phyloP scores from a whole-genome alignment of 2,113 vertebrate species.

The Haemorhous mexicanus region DNA sequence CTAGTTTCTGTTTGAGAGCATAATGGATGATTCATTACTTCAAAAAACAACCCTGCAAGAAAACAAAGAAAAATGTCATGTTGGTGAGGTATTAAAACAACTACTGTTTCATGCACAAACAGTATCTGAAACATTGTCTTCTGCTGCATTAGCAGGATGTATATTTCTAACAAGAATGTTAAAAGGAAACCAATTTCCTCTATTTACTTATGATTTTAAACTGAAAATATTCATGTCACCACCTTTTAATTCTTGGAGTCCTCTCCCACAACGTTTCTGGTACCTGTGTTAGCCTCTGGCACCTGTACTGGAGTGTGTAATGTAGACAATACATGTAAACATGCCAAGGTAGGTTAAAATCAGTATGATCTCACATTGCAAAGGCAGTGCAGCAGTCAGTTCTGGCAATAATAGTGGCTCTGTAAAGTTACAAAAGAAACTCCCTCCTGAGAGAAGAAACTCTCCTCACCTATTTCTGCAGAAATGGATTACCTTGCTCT shows the following conservation, averaged over 20 bases:
- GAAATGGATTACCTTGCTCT: neutral
- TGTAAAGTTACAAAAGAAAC: neutral
- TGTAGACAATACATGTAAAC: neutral
- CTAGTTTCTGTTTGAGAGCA: constrained; percentile 15
- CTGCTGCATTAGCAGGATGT: neutral
- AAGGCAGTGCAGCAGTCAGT: accelerated
- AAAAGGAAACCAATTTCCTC: neutral
- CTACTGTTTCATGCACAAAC: neutral
- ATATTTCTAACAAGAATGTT: neutral
- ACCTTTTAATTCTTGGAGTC: neutral
- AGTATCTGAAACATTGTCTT: neutral
- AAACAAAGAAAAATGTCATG: constrained; percentile 16
- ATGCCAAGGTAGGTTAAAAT: neutral
- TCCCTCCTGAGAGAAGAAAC: neutral
- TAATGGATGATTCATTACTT: constrained; percentile 29
- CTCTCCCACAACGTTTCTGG: neutral
- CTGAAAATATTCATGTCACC: neutral
- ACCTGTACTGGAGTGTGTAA: no score
- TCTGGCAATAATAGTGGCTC: neutral
- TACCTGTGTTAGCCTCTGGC: neutral
- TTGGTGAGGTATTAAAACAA: neutral
- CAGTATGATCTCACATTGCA: neutral
- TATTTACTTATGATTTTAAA: neutral
- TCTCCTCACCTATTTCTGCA: neutral
- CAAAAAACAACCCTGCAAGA: neutral